Base-by-base conservation (phyloP, 2,113 vertebrate genomes). In the Pagrus major region DNA sequence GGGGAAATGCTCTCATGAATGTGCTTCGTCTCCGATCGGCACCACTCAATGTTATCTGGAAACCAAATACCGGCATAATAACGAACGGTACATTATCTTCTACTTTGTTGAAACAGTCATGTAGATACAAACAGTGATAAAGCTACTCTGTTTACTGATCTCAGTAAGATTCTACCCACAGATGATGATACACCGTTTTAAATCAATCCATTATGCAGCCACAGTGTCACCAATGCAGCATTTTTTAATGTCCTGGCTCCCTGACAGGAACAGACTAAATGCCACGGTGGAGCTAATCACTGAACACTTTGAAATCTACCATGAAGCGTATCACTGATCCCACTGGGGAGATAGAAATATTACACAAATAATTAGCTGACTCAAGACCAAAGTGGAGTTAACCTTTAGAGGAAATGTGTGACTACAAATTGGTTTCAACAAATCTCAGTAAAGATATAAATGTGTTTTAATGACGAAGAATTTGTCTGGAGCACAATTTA, bases 261-360 rank as follows among this genome's bases (percentile, higher is more conserved):
- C n/a, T 64, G 73, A 73, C 49, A 60, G 70, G 6, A 51, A 49
- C 52, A 35, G 64, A 37, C 33, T 25, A 59, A 81, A 81, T 59
- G 56, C 39, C 73, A 73, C 39, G 10, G 58, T 0, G 47, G 41
- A 74, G 54, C 41, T 47, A 63, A 78, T 71, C 29, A 46, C 46
- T 11, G 5, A 63, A 47, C 41, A 65, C 60, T 60, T 25, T 35
- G 14, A 67, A 70, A 56, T 56, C 56, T 2, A 47, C 59, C 66
- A n/a, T 76, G 59, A 63, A 71, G 72, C 35, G 3, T 1, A 23
- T 80, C 35, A 6, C 42, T 25, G 65, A 76, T 74, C 58, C 59
- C 35, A 35, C 47, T 21, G 49, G 10, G 21, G 12, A 33, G 65
- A 67, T 20, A 18, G 46, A 55, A 55, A 75, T 6, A 20, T 44